Base-by-base conservation (phyloP, 2,888 invertebrate genomes). In the Campoplex capitator region DNA sequence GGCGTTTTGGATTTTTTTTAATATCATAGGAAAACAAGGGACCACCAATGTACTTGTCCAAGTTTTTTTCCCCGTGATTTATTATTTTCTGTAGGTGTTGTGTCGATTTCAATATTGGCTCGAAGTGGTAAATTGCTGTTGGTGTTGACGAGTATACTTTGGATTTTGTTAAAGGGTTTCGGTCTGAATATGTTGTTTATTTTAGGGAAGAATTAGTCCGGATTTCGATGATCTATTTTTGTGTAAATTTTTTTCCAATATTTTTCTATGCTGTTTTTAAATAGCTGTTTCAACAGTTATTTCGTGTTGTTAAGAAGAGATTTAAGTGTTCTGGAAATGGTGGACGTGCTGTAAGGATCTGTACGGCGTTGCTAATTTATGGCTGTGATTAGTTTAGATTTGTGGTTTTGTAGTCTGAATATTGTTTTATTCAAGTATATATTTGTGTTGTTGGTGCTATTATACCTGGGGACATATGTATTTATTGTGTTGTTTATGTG, bases 171-270 rank as follows among this genome's bases (percentile, higher is more conserved):
- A 0, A 3, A 3, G 3, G 35, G 23, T 71, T 79, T 73, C 7
- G 45, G 71, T 38, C 84, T 58, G 62, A 84, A 84, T 3, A 84
- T 71, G 11, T 65, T 81, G 89, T 76, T 88, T 87, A 91, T 86
- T 93, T 93, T 80, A 88, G 97, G 97, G 97, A 84, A 84, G 23
- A 80, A 84, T 16, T 74, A 80, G 18, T 70, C 70, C 0, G 84
- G 54, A 8, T 80, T 80, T 32, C 13, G 9, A 11, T 45, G 11
- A 11, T 45, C 45, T 45, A 45, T 45, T 11, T 45, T 45, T 11
- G 9, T 1, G 0, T 11, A 11, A 2, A 45, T 45, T 13, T 45
- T 45, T 45, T 9, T 45, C 45, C 45, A 45, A 13, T 45, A 13
- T 2, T 9, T 11, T 11, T 45, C 45, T 11, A 11, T 45, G 45